These are phyloP conservation scores for Harpalus rufipes DNA, from an alignment of 2,888 invertebrate genomes.

Conservation along the genomic window DNA sequence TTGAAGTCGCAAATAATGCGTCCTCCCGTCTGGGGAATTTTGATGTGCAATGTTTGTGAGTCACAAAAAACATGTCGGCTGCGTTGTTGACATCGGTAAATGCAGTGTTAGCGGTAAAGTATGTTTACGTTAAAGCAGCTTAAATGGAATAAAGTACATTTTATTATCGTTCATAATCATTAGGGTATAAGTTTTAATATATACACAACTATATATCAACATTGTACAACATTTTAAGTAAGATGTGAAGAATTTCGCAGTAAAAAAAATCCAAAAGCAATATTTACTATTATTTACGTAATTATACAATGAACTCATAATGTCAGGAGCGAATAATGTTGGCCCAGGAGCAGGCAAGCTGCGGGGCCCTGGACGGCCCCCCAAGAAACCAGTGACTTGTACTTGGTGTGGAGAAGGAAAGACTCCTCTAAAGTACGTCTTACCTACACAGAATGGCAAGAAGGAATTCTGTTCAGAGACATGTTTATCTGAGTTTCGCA, in stretches of 20 bases:
- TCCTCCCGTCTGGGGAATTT: slow-evolving; percentile 19
- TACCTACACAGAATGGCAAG: slow-evolving; percentile 92
- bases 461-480: slow-evolving; percentile 96
- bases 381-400: slow-evolving; percentile 86
- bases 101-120: slow-evolving; percentile 63
- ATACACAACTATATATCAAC: slow-evolving; percentile 13
- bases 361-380: slow-evolving; percentile 88
- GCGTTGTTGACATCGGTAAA: slow-evolving; percentile 64
- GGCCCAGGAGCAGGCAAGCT: slow-evolving; percentile 77
- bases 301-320: slow-evolving; percentile 67
- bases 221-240: slow-evolving; percentile 24
- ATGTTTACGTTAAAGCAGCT: slow-evolving; percentile 53
- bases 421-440: slow-evolving; percentile 89
- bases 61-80: slow-evolving; percentile 60
- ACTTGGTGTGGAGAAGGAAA: slow-evolving; percentile 93
- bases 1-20: background rate
- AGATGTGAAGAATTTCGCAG: slow-evolving; percentile 24
- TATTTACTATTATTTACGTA: slow-evolving; percentile 30
- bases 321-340: slow-evolving; percentile 73
- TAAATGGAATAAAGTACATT: slow-evolving; percentile 33
- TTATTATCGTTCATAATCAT: background rate
- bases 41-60: slow-evolving; percentile 20
- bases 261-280: slow-evolving; percentile 23
- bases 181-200: slow-evolving; percentile 30
- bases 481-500: slow-evolving; percentile 92